Conservation (phyloP, 2,888 invertebrate species). For the Epinotia bilunana region DNA sequence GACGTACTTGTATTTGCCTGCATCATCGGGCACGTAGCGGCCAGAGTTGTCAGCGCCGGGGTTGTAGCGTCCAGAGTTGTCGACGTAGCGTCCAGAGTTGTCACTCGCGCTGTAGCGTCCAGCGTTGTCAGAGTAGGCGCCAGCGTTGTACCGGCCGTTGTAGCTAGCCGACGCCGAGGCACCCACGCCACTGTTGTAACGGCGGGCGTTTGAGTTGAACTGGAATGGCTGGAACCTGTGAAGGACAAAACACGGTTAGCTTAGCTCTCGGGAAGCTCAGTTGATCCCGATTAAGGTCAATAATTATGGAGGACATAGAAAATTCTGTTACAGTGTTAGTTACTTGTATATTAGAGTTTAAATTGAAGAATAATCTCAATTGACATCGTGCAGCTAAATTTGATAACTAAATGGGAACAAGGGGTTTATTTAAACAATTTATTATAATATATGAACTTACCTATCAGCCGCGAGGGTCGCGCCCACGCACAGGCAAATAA, state of each 20-base stretch:
- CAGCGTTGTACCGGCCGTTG: conserved; percentile 47
- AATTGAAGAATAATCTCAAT: background rate
- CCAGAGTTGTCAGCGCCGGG: conserved; percentile 58
- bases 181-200: conserved; percentile 51
- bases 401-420: background rate
- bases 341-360: background rate
- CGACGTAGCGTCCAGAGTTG: conserved; percentile 58
- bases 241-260: conserved; percentile 29
- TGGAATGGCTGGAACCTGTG: conserved; percentile 56
- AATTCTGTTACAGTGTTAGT: background rate
- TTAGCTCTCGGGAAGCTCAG: background rate
- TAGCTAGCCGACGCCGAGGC: conserved; percentile 53
- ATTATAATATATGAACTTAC: conserved; percentile 52
- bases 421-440: no score
- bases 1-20: conserved; percentile 73
- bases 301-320: background rate
- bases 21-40: conserved; percentile 62
- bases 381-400: background rate
- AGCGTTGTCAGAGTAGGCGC: conserved; percentile 36
- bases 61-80: conserved; percentile 54
- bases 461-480: conserved; percentile 68
- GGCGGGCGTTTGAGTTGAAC: conserved; percentile 48
- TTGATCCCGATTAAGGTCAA: background rate
- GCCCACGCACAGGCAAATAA: conserved; percentile 65
- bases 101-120: conserved; percentile 56